Evolutionary conservation across 2,888 invertebrate genomes (phyloP).

Genomic region (Actias luna): DNA sequence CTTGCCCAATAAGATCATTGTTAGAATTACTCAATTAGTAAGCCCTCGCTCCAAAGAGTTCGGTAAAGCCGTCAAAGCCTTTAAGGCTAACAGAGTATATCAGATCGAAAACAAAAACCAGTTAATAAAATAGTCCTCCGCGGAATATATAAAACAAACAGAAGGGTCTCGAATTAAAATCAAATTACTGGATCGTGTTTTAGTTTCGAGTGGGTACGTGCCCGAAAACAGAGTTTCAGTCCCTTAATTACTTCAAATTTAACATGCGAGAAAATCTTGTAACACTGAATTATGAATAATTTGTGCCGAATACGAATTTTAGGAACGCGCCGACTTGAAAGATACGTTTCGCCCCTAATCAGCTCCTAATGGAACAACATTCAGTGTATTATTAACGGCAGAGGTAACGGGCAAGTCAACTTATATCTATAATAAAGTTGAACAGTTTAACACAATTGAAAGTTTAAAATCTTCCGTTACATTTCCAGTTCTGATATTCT

Average conservation of each 20-base stretch:
- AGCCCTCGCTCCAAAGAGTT: too few species aligned
- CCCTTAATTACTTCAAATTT: conserved; percentile 11
- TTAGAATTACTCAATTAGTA: too few species aligned
- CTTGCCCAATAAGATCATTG: too few species aligned
- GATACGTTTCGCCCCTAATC: conserved; percentile 37
- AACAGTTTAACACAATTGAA: too few species aligned
- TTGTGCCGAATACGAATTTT: conserved; percentile 7
- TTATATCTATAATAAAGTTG: too few species aligned
- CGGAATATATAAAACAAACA: background rate
- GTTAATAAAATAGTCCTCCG: background rate
- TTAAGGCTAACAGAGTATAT: too few species aligned
- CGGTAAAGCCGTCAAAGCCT: too few species aligned
- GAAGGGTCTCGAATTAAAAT: conserved; percentile 8
- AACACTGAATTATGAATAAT: conserved; percentile 9
- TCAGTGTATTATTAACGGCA: conserved; percentile 40
- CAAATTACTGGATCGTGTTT: conserved; percentile 8
- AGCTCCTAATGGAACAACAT: conserved; percentile 53
- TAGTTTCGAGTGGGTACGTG: conserved; percentile 4
- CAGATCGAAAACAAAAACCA: too few species aligned
- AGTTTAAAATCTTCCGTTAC: too few species aligned
- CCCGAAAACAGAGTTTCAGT: conserved; percentile 8
- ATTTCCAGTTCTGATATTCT: too few species aligned
- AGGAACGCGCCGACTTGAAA: conserved; percentile 5
- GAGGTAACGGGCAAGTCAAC: too few species aligned
- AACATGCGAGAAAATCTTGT: conserved; percentile 11